A percentile compares a stretch with the other conserved stretches of the same genome.
Evolutionary conservation across 2,113 vertebrate genomes (phyloP).

Genomic region (Gambusia affinis): DNA sequence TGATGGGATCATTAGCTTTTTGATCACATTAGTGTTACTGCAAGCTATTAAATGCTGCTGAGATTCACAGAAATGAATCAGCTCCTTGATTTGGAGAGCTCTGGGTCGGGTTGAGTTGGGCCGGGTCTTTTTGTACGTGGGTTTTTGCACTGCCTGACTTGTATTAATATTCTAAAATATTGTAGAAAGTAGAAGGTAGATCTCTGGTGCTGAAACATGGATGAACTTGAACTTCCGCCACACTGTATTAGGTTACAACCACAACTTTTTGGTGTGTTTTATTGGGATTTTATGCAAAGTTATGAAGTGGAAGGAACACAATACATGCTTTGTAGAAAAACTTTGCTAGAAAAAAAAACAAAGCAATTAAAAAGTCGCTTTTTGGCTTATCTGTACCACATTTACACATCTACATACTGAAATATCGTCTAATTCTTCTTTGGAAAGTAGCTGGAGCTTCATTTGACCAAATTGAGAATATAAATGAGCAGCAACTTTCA

Average conservation of each 20-base stretch:
- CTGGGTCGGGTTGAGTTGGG: constrained; percentile 56
- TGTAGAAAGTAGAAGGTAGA: constrained; percentile 79
- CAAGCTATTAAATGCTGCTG: constrained; percentile 26
- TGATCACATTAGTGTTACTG: constrained; percentile 32
- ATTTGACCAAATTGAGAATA: background rate
- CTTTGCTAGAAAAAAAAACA: background rate
- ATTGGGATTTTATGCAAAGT: background rate
- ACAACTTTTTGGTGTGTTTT: background rate
- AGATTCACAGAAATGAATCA: constrained; percentile 53
- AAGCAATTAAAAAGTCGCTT: too few species aligned
- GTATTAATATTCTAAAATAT: constrained; percentile 81
- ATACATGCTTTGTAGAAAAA: background rate
- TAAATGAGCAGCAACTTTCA: background rate
- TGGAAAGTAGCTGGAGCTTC: background rate
- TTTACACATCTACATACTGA: background rate
- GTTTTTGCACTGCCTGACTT: constrained; percentile 88
- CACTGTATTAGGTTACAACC: background rate
- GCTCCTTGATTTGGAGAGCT: constrained; percentile 48
- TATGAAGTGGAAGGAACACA: background rate
- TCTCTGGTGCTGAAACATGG: constrained; percentile 78
- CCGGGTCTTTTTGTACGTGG: constrained; percentile 80
- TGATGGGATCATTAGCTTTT: constrained; percentile 41
- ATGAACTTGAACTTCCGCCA: background rate
- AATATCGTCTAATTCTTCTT: too few species aligned
- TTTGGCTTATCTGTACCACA: background rate